Base-by-base conservation (phyloP, 2,888 invertebrate species). In the Melinopterus prodromus region DNA sequence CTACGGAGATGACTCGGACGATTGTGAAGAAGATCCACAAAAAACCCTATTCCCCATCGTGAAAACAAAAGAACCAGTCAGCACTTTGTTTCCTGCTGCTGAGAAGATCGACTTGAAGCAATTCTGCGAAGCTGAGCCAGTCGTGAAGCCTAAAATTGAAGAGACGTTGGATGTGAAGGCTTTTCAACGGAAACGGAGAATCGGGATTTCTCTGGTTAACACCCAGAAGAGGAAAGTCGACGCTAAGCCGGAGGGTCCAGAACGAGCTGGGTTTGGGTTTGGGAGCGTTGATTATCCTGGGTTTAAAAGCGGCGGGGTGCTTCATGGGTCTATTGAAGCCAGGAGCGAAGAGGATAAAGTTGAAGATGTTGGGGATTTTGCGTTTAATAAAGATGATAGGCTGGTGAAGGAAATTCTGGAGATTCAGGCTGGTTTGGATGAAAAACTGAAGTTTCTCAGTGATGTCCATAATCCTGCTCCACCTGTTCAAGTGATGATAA, bases 401-500 rank as follows among this genome's bases (percentile, higher is more conserved):
- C 76, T 80, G 35, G 76, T 83, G n/a, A 80, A 84, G 16, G 88
- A 89, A 77, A 86, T 91, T 16, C 89, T 89, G 78, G 86, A 87
- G 36, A 87, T 90, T 74, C 90, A 90, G 75, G 89, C 88, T 38
- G 87, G 90, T 6, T 89, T 93, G 76, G 89, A 89, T 81, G 92
- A 92, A 83, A 93, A 93, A 86, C 87, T 93, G 70, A 90, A 88
- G 81, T 93, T 92, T 86, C 86, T 93, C 77, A 90, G 91, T 35
- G 92, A 92, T 84, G 92, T 91, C 6, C 90, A 91, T 83, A 90
- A 90, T 12, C 87, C 89, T 35, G 90, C 91, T 16, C 91, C 92
- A 71, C 90, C 92, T 6, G 92, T 93, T 71, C 92, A 92, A 89
- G 87, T 90, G 37, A 92, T 93, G 91, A 88, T 91, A 71, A 92